Conservation (phyloP, 2,113 vertebrate species). For the Pandion haliaetus region DNA sequence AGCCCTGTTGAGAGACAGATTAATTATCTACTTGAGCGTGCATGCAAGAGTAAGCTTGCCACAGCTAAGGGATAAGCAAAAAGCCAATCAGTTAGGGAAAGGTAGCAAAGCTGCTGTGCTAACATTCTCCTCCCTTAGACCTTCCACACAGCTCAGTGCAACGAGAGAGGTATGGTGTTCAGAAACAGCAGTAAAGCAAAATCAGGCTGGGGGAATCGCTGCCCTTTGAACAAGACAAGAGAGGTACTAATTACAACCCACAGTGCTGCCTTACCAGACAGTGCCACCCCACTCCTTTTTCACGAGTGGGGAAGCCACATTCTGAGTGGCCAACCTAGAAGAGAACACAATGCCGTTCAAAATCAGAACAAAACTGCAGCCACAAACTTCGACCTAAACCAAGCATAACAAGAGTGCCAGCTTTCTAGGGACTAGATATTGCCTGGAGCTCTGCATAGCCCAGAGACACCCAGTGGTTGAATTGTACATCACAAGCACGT, state of each 20-base stretch:
- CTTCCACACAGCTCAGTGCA: not conserved
- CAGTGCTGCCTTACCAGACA: not conserved
- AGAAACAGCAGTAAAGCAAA: not conserved
- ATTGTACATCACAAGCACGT: not conserved
- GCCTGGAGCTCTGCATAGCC: not conserved
- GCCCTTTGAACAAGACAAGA: not conserved
- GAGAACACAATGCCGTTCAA: not conserved
- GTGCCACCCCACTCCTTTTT: not conserved
- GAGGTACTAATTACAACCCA: not conserved
- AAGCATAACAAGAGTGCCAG: not conserved
- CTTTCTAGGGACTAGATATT: not conserved
- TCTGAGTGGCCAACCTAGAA: not conserved
- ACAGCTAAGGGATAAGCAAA: not conserved
- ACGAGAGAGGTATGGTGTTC: not conserved
- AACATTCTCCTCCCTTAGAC: not conserved
- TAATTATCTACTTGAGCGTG: not conserved
- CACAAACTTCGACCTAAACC: not conserved
- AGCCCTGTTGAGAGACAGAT: not conserved
- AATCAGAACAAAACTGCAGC: not conserved
- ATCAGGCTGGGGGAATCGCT: not conserved
- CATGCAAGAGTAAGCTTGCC: not conserved
- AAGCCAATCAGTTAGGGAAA: not conserved
- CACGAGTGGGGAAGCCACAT: not conserved
- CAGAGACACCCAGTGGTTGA: constrained; percentile 8
- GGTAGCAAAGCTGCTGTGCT: not conserved